A percentile compares a stretch with the other conserved stretches of the same genome.
phyloP scores from a whole-genome alignment of 1,140 invertebrate genomes.

The Drosophila equinoxialis region DNA sequence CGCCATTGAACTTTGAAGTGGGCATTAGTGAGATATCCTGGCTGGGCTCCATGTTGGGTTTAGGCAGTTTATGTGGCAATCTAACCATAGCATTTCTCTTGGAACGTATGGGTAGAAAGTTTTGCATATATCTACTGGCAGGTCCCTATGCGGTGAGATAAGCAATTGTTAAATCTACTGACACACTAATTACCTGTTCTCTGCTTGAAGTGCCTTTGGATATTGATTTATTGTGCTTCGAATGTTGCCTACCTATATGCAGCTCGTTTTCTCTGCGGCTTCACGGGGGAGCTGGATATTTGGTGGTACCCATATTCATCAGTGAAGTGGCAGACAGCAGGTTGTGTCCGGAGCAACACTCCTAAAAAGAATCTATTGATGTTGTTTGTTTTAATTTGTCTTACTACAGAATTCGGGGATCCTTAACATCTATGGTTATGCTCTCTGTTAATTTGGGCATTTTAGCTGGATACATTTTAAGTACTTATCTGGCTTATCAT shows the following conservation, averaged over 20 bases:
- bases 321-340: conserved; percentile 81
- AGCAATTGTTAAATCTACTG: background rate
- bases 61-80: conserved; percentile 73
- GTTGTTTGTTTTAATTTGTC: background rate
- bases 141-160: conserved; percentile 78
- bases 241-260: conserved; percentile 76
- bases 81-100: conserved; percentile 73
- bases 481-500: conserved; percentile 86
- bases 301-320: conserved; percentile 82
- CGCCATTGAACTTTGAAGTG: conserved; percentile 63
- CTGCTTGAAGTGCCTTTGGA: conserved; percentile 61
- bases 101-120: conserved; percentile 83
- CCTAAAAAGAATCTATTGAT: background rate
- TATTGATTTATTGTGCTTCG: conserved; percentile 79
- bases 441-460: conserved; percentile 92
- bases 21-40: conserved; percentile 74
- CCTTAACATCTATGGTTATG: conserved; percentile 92
- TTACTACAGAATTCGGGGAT: conserved; percentile 87
- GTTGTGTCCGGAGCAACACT: conserved; percentile 10
- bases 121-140: conserved; percentile 76
- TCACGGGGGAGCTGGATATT: conserved; percentile 82
- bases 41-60: conserved; percentile 76
- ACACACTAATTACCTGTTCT: background rate
- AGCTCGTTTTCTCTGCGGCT: conserved; percentile 82
- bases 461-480: conserved; percentile 89